A percentile compares a stretch with the other conserved stretches of the same genome.
These are phyloP conservation scores for Heliconius hortense DNA, from an alignment of 2,888 invertebrate genomes.

Conservation along the genomic window DNA sequence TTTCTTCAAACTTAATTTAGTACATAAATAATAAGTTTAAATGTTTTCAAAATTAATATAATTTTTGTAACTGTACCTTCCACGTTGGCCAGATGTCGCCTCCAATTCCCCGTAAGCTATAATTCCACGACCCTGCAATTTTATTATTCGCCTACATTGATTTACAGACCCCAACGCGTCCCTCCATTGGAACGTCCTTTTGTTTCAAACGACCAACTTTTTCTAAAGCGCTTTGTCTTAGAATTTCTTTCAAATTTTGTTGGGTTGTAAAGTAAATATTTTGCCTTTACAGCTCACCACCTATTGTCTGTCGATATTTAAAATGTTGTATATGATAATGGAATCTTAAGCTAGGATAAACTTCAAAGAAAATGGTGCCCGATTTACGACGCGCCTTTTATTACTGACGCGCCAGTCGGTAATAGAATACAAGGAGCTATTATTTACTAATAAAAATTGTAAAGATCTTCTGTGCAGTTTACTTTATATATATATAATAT, in stretches of 20 bases:
- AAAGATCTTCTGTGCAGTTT: background rate
- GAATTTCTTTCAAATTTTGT: slow-evolving; percentile 61
- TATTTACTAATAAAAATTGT: slow-evolving; percentile 18
- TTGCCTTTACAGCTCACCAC: slow-evolving; percentile 61
- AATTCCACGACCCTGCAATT: slow-evolving; percentile 47
- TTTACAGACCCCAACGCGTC: slow-evolving; percentile 59
- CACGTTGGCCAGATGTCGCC: slow-evolving; percentile 41
- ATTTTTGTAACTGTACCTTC: slow-evolving; percentile 8
- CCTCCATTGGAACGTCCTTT: slow-evolving; percentile 70
- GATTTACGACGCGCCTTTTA: slow-evolving; percentile 37
- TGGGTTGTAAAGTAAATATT: slow-evolving; percentile 70
- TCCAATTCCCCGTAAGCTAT: slow-evolving; percentile 34
- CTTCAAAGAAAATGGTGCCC: slow-evolving; percentile 36
- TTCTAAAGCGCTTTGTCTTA: slow-evolving; percentile 72
- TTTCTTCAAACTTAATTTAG: background rate
- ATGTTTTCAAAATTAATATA: slow-evolving; percentile 20
- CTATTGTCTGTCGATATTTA: slow-evolving; percentile 55
- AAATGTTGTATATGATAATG: slow-evolving; percentile 41
- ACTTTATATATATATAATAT: background rate
- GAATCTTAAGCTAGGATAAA: slow-evolving; percentile 33
- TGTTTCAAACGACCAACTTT: slow-evolving; percentile 67
- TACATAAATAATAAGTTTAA: slow-evolving; percentile 17
- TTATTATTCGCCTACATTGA: slow-evolving; percentile 65
- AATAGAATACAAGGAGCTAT: slow-evolving; percentile 30
- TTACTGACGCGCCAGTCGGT: slow-evolving; percentile 23